Evolutionary conservation across 2,797 vertebrate genomes (phyloP), one percentile per base, ranked within the genome.

Genomic region (Sebastes taczanowskii): DNA sequence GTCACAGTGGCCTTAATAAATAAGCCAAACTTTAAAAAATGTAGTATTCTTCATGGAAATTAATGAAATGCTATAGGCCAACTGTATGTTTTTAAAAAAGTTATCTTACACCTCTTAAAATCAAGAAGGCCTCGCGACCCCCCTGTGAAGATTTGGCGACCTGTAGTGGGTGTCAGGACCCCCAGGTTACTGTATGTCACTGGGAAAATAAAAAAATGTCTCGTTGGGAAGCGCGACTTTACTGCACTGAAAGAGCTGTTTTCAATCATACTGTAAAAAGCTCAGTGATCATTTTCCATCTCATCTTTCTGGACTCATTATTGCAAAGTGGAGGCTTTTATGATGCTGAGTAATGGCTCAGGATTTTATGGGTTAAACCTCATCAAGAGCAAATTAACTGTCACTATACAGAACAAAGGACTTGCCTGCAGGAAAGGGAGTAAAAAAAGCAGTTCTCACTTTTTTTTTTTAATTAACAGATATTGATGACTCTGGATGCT

Each of bases 251-350:
- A 65, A 65, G 25, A 58, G 42, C 34, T 49, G 16, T 65, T 83
- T 11, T 27, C 49, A 27, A 7, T 55, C 38, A 61, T 14, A 7
- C 23, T 59, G 59, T 59, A 53, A 66, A 79, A 86, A 11, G 16
- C 62, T 30, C 32, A 58, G 23, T 13, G 18, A 49, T 83, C 29
- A 18, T 80, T 80, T 71, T 73, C 73, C 0, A 1, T 67, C 60
- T 80, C 35, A 77, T 88, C 65, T 73, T 72, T 74, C 74, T 75
- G 59, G 55, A 38, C 60, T 83, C 34, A 68, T 89, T 85, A 88
- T 64, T 83, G 80, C 23, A 77, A 84, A 89, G 80, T 84, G 78
- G 68, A 84, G 32, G 81, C 87, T 88, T 87, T 84, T 83, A 90
- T 72, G 53, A 38, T 69, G 59, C 66, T 61, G 22, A 67, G 62